Base-by-base conservation (phyloP, 2,888 invertebrate genomes). In the Himalopsyche japonica region DNA sequence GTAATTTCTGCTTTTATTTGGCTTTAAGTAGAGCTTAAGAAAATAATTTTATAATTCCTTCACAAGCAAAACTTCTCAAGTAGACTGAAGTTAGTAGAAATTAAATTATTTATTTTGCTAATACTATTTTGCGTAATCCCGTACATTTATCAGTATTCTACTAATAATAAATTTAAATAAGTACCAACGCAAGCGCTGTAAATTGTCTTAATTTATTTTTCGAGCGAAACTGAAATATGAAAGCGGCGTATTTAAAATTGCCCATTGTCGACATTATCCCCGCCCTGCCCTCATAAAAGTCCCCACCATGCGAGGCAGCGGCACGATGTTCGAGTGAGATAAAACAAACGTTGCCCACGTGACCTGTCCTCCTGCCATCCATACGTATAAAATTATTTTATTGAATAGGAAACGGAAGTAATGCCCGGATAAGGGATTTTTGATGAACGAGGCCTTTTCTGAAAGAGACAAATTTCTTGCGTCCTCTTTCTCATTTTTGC, bases 311-410 rank as follows among this genome's bases (percentile, higher is more conserved):
- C 57, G 57, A 57, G 57, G 57, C 20, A 57, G 7, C 57, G 15
- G n/a, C 24, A 20, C 24, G 57, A 57, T 57, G 20, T 57, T 24
- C 8, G 57, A 57, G 10, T 2, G 20, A n/a, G 57, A 57, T 57
- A 57, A 57, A 57, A 57, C 57, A 57, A 57, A 57, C 57, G n/a
- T n/a, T 20, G 57, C 24, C 57, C 57, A 32, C 79, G 80, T 24
- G 32, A 24, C 80, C 80, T 80, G 49, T 49, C 27, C 47, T 27
- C 27, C 24, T n/a, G 34, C 79, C 48, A 79, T 80, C 80, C 34
- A 57, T 32, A 49, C 80, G 49, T 32, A 49, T 80, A 83, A 80
- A 83, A 80, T 83, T 34, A 83, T 80, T 83, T 83, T 80, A 79
- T 80, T 83, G 83, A 80, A 83, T 57, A 83, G 79, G 83, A 37